A percentile compares a stretch with the other conserved stretches of the same genome.
These are phyloP conservation scores for Thera obeliscata DNA, from an alignment of 2,888 invertebrate genomes.

Conservation along the genomic window DNA sequence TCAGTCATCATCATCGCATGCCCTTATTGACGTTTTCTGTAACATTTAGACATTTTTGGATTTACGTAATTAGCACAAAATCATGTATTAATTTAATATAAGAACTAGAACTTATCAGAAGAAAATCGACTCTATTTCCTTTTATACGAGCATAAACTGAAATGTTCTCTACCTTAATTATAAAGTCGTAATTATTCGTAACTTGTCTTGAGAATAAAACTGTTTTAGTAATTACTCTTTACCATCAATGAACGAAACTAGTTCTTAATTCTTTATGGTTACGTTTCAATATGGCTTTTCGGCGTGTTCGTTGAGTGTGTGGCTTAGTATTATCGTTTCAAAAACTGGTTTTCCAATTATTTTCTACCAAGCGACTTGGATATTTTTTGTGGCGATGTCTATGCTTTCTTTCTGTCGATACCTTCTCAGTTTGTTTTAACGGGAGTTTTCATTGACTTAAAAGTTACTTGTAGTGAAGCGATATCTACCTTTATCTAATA, in stretches of 20 bases:
- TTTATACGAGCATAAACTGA: not conserved
- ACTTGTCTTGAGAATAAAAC: slow-evolving; percentile 17
- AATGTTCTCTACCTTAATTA: slow-evolving; percentile 8
- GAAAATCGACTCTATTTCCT: slow-evolving; percentile 23
- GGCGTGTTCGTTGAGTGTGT: not conserved
- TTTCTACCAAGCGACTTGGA: slow-evolving; percentile 14
- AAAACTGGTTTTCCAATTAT: slow-evolving; percentile 41
- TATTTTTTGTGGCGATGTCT: slow-evolving; percentile 17
- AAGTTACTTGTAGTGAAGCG: not conserved
- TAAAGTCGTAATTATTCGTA: slow-evolving; percentile 26
- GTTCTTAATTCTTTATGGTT: not conserved
- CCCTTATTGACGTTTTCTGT: not conserved
- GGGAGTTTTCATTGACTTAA: not conserved
- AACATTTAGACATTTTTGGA: too few relatives aligned
- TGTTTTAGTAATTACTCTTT: slow-evolving; percentile 34
- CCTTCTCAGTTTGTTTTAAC: slow-evolving; percentile 4
- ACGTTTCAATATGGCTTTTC: slow-evolving; percentile 12
- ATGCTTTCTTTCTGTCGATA: slow-evolving; percentile 11
- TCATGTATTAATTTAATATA: slow-evolving; percentile 12
- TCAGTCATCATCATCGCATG: not conserved
- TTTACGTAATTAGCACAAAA: too few relatives aligned
- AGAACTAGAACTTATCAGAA: slow-evolving; percentile 5
- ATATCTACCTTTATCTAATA: not conserved
- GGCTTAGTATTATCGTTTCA: slow-evolving; percentile 13
- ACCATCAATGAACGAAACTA: not conserved